Evolutionary conservation across 2,888 invertebrate species (phyloP), one percentile per base, ranked within the genome.

Genomic region (Coenonympha arcania): DNA sequence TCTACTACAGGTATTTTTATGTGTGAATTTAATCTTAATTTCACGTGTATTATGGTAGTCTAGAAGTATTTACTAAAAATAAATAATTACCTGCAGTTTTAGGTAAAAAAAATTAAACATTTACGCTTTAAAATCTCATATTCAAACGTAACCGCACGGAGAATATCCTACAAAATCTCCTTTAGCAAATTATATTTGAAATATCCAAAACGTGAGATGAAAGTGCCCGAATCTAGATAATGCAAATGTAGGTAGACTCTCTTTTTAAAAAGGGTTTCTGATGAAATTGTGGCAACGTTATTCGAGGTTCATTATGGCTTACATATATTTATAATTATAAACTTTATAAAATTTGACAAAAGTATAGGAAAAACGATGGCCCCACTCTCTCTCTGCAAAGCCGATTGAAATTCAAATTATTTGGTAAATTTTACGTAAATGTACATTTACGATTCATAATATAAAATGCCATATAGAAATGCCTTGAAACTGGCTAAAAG

Each of bases 171-270:
- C 71, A 70, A 71, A 77, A 74, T 73, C 71, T 73, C 71, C 68
- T 69, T 73, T 72, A 65, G 66, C 71, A 81, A 78, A 79, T 80
- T 79, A 78, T 78, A 81, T 79, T 80, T 76, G 74, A 78, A 79
- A 80, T 73, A 75, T 70, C 72, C 68, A 73, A 74, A 76, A 69
- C 69, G 73, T 71, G 75, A 74, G 73, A 74, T 81, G 76, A 76
- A 76, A 79, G 71, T 69, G 72, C 71, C 69, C 68, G 69, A 75
- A 76, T 76, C 75, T 71, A 73, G 78, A 77, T 80, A 78, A 80
- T 78, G 78, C 72, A 77, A 76, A 78, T 75, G 74, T 65, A 44
- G 40, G 28, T 33, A 28, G 30, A 28, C 24, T 36, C 30, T 13
- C 20, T 36, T 20, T 20, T 13, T 6, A 36, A 4, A 6, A 2